A percentile compares a stretch with the other conserved stretches of the same genome.
These are phyloP conservation scores for Adela reaumurella DNA, from an alignment of 2,888 invertebrate genomes.

Conservation along the genomic window DNA sequence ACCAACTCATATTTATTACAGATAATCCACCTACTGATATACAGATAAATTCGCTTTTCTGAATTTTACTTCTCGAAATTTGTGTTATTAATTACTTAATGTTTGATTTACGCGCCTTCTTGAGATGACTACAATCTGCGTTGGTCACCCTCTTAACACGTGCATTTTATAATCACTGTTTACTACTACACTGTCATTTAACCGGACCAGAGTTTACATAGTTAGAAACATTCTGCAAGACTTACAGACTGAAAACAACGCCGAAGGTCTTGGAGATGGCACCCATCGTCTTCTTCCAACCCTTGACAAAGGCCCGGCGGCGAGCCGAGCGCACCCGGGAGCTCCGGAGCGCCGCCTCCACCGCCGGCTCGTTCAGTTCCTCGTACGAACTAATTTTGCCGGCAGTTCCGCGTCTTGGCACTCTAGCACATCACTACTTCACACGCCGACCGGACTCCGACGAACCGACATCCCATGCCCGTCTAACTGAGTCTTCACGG, in stretches of 20 bases:
- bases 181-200: too few species aligned
- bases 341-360: constrained; percentile 20
- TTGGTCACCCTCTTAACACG: too few species aligned
- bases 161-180: too few species aligned
- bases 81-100: too few species aligned
- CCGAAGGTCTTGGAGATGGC: constrained; percentile 75
- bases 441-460: neutral
- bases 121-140: too few species aligned
- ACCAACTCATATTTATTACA: too few species aligned
- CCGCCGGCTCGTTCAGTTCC: constrained; percentile 39
- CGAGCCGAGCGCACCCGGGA: constrained; percentile 20
- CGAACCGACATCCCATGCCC: neutral
- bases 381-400: constrained; percentile 49
- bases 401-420: constrained; percentile 10
- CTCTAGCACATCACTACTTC: neutral
- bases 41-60: too few species aligned
- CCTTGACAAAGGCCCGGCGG: constrained; percentile 50
- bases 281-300: constrained; percentile 63
- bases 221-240: constrained; percentile 18
- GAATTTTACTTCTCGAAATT: too few species aligned
- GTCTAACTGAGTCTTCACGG: too few species aligned
- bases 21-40: too few species aligned
- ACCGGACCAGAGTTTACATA: neutral
- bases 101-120: too few species aligned
- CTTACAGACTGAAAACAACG: constrained; percentile 80